Base-by-base conservation (phyloP, 2,797 vertebrate genomes). In the Crenichthys baileyi region DNA sequence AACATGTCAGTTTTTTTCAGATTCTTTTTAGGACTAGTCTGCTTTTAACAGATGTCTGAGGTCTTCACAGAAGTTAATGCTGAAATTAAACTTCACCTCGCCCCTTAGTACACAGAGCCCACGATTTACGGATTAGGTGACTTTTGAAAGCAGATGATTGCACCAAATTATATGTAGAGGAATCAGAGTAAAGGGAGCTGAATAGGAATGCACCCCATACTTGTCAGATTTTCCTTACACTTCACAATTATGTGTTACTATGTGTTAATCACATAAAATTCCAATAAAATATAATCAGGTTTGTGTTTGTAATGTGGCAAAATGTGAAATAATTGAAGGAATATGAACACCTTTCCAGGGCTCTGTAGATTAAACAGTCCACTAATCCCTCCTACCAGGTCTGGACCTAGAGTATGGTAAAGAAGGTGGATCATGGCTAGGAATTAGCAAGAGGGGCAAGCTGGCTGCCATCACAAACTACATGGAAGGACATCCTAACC, bases 351-450 rank as follows among this genome's bases (percentile, higher is more conserved):
- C 39, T 68, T 12, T 7, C 36, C 12, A 0, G 11, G 51, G 36
- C 24, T 36, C 36, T 36, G 36, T 70, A 79, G 70, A 22, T 48
- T 78, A 46, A 65, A 65, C 12, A 13, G 24, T 50, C 1, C 26
- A 5, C 24, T 18, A 6, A n/a, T 29, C 55, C 50, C 80, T 61
- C 78, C 74, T 20, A 75, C 11, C 92, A 99, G 98, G 98, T 81
- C 92, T 99, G 79, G 98, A 99, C 90, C 95, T 97, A 95, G 97
- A 99, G 78, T 94, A 95, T 87, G 97, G 98, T 18, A 98, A 96
- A 86, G 97, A 98, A 95, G 98, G 98, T 46, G 98, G 98, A 2
- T 97, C 98, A 0, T 99, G 98, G 98, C 95, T 99, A 81, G 98
- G 98, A 63, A 97, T 99, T 92, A 98, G 84, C 93, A 99, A 96